Conservation (phyloP, 2,113 vertebrate species). For the Paraplagusia blochii region DNA sequence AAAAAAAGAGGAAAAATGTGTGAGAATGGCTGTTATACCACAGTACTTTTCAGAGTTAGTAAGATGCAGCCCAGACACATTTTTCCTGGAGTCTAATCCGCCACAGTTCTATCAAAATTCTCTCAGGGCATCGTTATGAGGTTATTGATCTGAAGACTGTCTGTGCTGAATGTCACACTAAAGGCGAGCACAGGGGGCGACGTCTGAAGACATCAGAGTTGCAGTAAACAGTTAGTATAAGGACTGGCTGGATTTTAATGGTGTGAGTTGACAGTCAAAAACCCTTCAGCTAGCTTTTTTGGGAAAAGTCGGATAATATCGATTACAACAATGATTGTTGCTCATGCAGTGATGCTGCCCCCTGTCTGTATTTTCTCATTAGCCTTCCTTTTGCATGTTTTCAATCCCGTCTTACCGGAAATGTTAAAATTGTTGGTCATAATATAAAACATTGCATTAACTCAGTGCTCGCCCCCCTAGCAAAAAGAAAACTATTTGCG, state of each 20-base stretch:
- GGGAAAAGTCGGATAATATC: no score
- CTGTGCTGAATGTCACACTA: constrained; percentile 43
- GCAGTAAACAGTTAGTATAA: neutral
- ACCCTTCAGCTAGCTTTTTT: no score
- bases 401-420: no score
- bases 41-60: constrained; percentile 16
- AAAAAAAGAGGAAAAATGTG: constrained; percentile 39
- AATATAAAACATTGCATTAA: no score
- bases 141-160: constrained; percentile 49
- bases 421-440: no score
- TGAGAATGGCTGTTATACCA: constrained; percentile 33
- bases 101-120: constrained; percentile 40
- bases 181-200: constrained; percentile 29
- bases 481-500: no score
- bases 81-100: constrained; percentile 34
- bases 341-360: no score
- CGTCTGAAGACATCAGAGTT: constrained; percentile 5
- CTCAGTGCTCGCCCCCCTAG: no score
- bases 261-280: neutral
- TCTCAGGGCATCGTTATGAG: constrained; percentile 55
- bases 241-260: neutral
- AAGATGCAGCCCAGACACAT: constrained; percentile 20
- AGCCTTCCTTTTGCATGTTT: no score
- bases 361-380: no score
- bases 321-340: no score